Percentiles rank a stretch among this genome's conserved stretches.
Evolutionary conservation across 2,888 invertebrate species (phyloP).

Genomic region (Cephus rjabovi): DNA sequence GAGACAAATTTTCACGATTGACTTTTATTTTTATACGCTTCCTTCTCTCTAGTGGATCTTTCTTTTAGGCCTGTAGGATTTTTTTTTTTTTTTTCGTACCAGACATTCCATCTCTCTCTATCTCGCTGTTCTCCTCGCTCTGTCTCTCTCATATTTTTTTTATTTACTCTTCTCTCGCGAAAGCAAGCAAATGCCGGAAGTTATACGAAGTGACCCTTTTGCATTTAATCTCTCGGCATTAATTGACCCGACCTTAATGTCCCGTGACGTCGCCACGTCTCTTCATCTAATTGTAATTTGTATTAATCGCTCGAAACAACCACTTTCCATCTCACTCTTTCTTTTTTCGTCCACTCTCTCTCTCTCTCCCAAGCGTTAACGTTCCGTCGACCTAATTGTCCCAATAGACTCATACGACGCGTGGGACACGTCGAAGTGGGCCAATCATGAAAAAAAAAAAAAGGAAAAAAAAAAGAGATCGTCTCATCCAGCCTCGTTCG

Average conservation of each 20-base stretch:
- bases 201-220: neutral
- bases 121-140: too few species aligned
- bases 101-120: neutral
- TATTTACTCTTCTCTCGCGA: neutral
- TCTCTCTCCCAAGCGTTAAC: constrained; percentile 4
- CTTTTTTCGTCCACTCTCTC: constrained; percentile 11
- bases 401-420: constrained; percentile 25
- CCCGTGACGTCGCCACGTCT: neutral
- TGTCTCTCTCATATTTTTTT: too few species aligned
- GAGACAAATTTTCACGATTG: neutral
- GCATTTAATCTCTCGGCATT: neutral
- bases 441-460: constrained; percentile 23
- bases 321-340: constrained; percentile 1
- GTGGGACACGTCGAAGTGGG: constrained; percentile 26
- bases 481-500: constrained; percentile 3
- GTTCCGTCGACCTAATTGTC: constrained; percentile 22
- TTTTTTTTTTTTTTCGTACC: neutral
- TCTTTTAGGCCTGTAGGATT: neutral
- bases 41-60: neutral
- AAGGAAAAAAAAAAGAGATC: constrained; percentile 4
- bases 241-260: neutral
- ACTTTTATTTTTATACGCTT: neutral
- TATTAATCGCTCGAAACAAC: neutral
- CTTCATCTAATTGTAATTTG: neutral
- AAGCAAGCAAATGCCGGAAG: neutral